Base-by-base conservation (phyloP, 64 coral and sea anemone genomes). In the Catalaphyllia jardinei region DNA sequence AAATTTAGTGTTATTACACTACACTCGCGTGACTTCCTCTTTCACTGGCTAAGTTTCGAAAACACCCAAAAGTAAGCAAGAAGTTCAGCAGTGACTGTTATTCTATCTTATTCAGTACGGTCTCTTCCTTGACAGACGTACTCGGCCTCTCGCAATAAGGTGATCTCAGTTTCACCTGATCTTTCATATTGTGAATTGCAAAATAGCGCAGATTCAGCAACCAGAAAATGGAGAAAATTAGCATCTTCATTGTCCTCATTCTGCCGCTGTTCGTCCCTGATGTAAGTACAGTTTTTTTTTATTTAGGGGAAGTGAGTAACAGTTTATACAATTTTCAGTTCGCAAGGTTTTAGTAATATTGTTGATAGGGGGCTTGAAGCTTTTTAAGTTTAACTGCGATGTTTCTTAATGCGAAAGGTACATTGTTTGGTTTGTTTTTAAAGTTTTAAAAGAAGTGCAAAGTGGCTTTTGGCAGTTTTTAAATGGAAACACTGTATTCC, bases 201-300 rank as follows among this genome's bases (percentile, higher is more conserved):
- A 31, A 11, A 29, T 28, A 29, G 9, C 25, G 2, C 3, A 5
- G 42, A 5, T 46, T 7, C 42, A 46, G 6, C 6, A 79, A 28
- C 30, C 60, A 65, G 79, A 22, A 30, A 10, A 83, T 83, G 79
- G 31, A 31, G 59, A 67, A 64, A 42, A 83, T 83, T 83, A 42
- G 79, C 79, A 83, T 83, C 31, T 65, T 64, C 8, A 22, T 24
- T 1, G 59, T 67, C 16, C 20, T 65, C 33, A 17, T 42, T 14
- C 6, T 65, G 3, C 3, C 31, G 8, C 22, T 83, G 29, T 24
- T 64, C 60, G 46, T 19, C 60, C 11, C 8, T 42, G 20, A 42
- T 33, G 79, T 83, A 83, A 83, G 79, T 83, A 62, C 59, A 17
- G 8, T 57, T 25, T 25, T 28, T 4, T 31, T 39, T 83, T 24